Conservation (phyloP, 2,888 invertebrate species). For the Meteorus colon region DNA sequence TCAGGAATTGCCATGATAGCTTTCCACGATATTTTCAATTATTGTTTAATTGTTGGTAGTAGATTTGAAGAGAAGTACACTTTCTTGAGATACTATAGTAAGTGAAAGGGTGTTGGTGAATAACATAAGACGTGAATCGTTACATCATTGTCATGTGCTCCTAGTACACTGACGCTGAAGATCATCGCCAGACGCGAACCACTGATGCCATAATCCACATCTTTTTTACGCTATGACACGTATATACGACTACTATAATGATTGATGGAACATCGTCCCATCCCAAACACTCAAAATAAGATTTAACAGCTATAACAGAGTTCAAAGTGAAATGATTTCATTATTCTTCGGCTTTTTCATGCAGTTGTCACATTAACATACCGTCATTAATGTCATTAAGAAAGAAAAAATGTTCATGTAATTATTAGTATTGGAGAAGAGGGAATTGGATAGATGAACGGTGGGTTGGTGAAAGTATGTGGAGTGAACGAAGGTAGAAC, state of each 20-base stretch:
- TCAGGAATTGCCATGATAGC: too few species aligned
- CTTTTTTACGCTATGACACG: slow-evolving; percentile 13
- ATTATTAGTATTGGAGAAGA: background rate
- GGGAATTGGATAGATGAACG: background rate
- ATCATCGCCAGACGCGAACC: slow-evolving; percentile 68
- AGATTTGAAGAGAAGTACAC: background rate
- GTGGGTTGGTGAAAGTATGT: background rate
- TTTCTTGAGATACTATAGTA: background rate
- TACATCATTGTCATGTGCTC: slow-evolving; percentile 53
- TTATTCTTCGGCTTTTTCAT: background rate
- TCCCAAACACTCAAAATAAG: background rate
- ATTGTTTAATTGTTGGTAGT: too few species aligned
- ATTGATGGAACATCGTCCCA: background rate
- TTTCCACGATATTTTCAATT: too few species aligned
- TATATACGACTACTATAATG: background rate
- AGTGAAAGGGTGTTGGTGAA: slow-evolving; percentile 7
- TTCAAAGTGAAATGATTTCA: background rate
- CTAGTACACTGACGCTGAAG: slow-evolving; percentile 66
- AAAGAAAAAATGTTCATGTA: background rate
- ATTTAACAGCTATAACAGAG: background rate
- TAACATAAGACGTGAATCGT: slow-evolving; percentile 34
- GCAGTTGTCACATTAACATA: background rate
- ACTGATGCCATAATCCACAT: slow-evolving; percentile 45
- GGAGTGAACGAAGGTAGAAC: slow-evolving; percentile 28
- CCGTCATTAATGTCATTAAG: background rate